Evolutionary conservation across 2,113 vertebrate species (phyloP).

Genomic region (Erpornis zantholeuca): DNA sequence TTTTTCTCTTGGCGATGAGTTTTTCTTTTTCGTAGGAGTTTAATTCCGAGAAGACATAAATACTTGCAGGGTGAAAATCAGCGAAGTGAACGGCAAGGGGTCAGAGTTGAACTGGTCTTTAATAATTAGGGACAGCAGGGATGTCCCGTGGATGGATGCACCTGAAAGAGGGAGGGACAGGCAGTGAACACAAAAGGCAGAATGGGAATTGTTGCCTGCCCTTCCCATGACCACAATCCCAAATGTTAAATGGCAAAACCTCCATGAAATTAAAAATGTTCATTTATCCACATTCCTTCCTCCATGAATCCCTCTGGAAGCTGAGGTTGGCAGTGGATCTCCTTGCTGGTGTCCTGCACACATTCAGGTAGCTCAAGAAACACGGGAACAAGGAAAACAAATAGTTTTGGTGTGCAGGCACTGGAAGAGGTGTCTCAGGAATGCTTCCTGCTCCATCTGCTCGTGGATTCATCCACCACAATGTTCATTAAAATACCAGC

Average conservation of each 20-base stretch:
- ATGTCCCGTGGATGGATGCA: neutral
- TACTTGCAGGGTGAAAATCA: neutral
- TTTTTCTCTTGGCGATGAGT: neutral
- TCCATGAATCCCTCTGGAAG: neutral
- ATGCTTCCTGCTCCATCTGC: constrained; percentile 17
- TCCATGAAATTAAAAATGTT: neutral
- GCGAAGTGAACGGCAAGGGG: neutral
- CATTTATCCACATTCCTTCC: neutral
- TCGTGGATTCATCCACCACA: neutral
- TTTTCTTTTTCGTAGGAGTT: neutral
- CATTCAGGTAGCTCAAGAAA: neutral
- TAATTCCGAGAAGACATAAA: neutral
- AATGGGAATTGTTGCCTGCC: neutral
- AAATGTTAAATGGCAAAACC: neutral
- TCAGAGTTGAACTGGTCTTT: neutral
- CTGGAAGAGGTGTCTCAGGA: neutral
- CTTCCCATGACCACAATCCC: neutral
- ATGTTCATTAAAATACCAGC: neutral
- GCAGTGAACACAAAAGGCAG: neutral
- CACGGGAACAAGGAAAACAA: neutral
- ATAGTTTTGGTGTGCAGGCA: neutral
- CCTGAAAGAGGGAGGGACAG: neutral
- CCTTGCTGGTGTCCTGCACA: neutral
- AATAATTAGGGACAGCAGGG: neutral
- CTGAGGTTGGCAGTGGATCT: neutral